These are phyloP conservation scores for Philereme transversata DNA, from an alignment of 2,888 invertebrate genomes.

Conservation along the genomic window DNA sequence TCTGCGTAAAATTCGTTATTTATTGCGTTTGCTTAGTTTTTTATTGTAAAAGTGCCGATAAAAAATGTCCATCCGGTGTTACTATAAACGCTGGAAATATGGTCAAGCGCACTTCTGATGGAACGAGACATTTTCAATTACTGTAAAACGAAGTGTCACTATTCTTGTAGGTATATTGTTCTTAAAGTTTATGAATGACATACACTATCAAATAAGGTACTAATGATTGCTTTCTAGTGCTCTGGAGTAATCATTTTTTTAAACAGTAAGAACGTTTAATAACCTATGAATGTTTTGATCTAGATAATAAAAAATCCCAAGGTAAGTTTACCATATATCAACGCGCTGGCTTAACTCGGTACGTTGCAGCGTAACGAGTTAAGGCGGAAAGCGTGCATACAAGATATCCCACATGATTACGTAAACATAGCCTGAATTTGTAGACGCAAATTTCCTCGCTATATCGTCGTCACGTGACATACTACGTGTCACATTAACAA, in stretches of 20 bases:
- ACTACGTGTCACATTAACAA: conserved; percentile 81
- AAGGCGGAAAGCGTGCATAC: conserved; percentile 7
- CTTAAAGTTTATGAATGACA: no score
- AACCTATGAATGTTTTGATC: no score
- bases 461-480: conserved; percentile 62
- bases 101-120: conserved; percentile 2
- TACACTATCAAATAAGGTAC: no score
- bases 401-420: conserved; percentile 39
- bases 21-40: conserved; percentile 70
- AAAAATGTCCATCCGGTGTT: conserved; percentile 29
- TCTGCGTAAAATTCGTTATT: conserved; percentile 73
- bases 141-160: no score
- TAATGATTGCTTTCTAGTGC: no score
- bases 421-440: conserved; percentile 49
- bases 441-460: conserved; percentile 64
- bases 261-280: no score
- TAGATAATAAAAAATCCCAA: not conserved
- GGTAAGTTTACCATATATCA: not conserved
- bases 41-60: conserved; percentile 42
- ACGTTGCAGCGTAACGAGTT: not conserved
- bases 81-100: conserved; percentile 17
- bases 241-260: no score
- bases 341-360: no score
- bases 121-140: not conserved
- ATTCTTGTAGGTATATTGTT: no score